phyloP scores from a whole-genome alignment of 1,140 invertebrate species.

The Diuraphis noxia region DNA sequence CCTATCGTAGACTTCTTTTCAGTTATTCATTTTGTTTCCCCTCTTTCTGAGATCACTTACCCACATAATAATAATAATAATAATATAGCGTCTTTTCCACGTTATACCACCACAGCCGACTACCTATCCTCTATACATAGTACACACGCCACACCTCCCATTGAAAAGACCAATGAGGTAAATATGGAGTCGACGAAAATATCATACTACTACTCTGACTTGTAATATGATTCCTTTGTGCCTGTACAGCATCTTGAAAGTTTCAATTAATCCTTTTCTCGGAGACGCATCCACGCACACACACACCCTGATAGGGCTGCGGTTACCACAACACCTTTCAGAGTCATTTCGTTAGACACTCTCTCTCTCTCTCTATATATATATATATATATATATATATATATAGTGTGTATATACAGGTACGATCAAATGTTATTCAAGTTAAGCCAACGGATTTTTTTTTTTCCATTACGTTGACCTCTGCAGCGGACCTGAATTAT shows the following conservation, averaged over 20 bases:
- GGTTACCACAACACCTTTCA: slow-evolving; percentile 13
- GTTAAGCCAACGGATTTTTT: not conserved
- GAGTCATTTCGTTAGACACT: not conserved
- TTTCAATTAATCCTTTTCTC: slow-evolving; percentile 55
- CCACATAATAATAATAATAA: not conserved
- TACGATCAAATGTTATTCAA: not conserved
- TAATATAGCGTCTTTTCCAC: not conserved
- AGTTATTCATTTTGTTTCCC: not conserved
- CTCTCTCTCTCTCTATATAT: not conserved
- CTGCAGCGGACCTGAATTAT: not conserved
- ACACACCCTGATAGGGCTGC: not conserved
- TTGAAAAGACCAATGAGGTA: slow-evolving; percentile 7
- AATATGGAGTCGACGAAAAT: slow-evolving; percentile 13
- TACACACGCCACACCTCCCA: not conserved
- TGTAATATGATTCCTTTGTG: slow-evolving; percentile 23
- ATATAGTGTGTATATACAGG: not conserved
- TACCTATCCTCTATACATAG: not conserved
- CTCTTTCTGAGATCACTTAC: not conserved
- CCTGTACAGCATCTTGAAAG: slow-evolving; percentile 42
- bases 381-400: not conserved
- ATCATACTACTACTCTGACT: not conserved
- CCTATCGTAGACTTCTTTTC: not conserved
- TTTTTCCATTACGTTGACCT: not conserved
- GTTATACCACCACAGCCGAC: not conserved
- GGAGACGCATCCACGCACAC: slow-evolving; percentile 26